Evolutionary conservation across 1,140 invertebrate species (phyloP).

Genomic region (Drosophila novamexicana): DNA sequence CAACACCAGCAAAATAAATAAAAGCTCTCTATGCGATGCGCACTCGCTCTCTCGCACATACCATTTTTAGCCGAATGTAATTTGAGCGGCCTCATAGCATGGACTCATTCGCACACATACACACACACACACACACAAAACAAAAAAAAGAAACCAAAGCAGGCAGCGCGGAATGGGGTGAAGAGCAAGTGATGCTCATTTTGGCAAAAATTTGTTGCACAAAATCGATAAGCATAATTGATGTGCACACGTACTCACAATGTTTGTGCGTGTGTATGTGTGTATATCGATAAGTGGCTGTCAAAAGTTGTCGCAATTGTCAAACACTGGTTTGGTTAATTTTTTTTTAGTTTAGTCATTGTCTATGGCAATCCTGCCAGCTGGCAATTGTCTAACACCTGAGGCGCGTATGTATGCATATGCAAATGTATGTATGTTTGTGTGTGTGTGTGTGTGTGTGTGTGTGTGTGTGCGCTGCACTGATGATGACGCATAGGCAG

Average conservation of each 20-base stretch:
- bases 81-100: slow-evolving; percentile 80
- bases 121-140: slow-evolving; percentile 54
- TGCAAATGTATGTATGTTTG: background rate
- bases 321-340: background rate
- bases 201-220: slow-evolving; percentile 27
- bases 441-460: background rate
- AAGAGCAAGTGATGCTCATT: slow-evolving; percentile 33
- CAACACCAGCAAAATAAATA: background rate
- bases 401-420: background rate
- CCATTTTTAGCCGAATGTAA: slow-evolving; percentile 84
- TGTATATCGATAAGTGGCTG: slow-evolving; percentile 9
- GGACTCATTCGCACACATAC: slow-evolving; percentile 73
- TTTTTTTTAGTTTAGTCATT: slow-evolving; percentile 37
- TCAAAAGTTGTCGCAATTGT: slow-evolving; percentile 19
- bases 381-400: slow-evolving; percentile 42
- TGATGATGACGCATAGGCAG: slow-evolving; percentile 48
- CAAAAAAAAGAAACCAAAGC: background rate
- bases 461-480: slow-evolving; percentile 6
- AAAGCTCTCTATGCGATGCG: slow-evolving; percentile 52
- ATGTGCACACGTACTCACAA: background rate
- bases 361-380: slow-evolving; percentile 43
- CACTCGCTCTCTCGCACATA: slow-evolving; percentile 71
- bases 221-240: slow-evolving; percentile 28
- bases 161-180: slow-evolving; percentile 21
- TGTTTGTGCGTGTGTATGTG: background rate